Percentiles rank a stretch among this genome's conserved stretches.
phyloP scores from a whole-genome alignment of 2,797 vertebrate genomes.

The Notamacropus eugenii region DNA sequence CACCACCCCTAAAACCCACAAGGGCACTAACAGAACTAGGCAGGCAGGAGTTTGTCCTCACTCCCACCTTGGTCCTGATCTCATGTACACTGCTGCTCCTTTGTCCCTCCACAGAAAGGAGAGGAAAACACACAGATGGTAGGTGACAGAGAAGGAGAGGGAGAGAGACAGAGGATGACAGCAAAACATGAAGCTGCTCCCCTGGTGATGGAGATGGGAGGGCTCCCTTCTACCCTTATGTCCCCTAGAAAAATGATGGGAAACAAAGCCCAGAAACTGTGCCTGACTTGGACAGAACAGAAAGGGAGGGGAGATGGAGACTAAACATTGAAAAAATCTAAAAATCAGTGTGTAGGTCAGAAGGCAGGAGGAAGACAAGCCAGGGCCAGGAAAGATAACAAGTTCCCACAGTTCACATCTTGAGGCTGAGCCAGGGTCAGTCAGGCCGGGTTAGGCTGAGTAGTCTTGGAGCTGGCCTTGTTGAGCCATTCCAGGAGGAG shows the following conservation, averaged over 20 bases:
- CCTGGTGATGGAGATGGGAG: background rate
- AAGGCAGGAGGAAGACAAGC: background rate
- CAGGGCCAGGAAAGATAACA: background rate
- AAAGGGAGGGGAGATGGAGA: background rate
- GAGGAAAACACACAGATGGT: background rate
- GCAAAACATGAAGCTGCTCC: background rate
- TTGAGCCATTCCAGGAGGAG: background rate
- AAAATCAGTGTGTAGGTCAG: background rate
- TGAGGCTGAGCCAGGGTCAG: background rate
- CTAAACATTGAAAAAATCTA: background rate
- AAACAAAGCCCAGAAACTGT: background rate
- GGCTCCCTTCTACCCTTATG: background rate
- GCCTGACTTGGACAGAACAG: background rate
- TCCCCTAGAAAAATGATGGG: background rate
- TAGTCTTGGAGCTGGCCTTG: background rate
- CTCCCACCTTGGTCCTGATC: background rate
- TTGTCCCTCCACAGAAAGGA: background rate
- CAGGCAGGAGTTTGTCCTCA: background rate
- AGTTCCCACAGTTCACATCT: background rate
- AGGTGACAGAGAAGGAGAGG: background rate
- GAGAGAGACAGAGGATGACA: background rate
- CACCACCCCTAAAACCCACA: background rate
- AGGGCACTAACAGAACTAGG: background rate
- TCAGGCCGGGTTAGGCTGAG: background rate
- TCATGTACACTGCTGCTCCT: background rate